Evolutionary conservation across 2,113 vertebrate species (phyloP), one percentile per base, ranked within the genome.

Genomic region (Gymnocephalus cernua): DNA sequence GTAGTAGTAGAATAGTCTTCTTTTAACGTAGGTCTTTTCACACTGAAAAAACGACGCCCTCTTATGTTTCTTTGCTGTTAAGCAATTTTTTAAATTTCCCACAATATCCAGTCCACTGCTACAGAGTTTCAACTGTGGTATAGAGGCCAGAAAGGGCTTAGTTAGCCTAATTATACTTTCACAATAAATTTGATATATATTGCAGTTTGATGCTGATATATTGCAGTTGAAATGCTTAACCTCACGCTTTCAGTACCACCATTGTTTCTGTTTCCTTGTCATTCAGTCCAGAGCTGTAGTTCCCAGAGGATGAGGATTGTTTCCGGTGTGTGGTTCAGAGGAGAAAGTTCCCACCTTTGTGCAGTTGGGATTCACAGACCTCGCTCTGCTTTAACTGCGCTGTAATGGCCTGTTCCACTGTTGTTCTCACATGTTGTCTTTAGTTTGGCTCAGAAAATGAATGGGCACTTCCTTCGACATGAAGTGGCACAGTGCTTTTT

Each of bases 261-360:
- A 84, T 88, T 80, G 88, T 90, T 66, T 79, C 4, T 0, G 3
- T 63, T 15, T 82, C 77, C 63, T 66, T 81, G 32, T 85, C 73
- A 64, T 79, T 67, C 56, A 38, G 23, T 56, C 18, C 32, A 45
- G 19, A 45, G n/a, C 25, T 50, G 51, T 67, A 5, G 63, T 88
- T 88, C 88, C 82, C 86, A 91, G 61, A 73, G 74, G 84, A 86
- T 82, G 77, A 51, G 32, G 68, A 66, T 76, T 62, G 73, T 63
- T 61, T 80, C 21, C 4, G 16, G 15, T 13, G 15, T 84, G 86
- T 45, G 86, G 86, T 85, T 83, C 47, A 38, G 77, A 51, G 64
- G 69, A 41, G 62, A 8, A 63, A 44, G 86, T 86, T 88, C 88
- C 86, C 86, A 83, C 76, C 87, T 91, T 86, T 88, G 83, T 88